Evolutionary conservation across 2,113 vertebrate genomes (phyloP).

Genomic region (Oriolus oriolus): DNA sequence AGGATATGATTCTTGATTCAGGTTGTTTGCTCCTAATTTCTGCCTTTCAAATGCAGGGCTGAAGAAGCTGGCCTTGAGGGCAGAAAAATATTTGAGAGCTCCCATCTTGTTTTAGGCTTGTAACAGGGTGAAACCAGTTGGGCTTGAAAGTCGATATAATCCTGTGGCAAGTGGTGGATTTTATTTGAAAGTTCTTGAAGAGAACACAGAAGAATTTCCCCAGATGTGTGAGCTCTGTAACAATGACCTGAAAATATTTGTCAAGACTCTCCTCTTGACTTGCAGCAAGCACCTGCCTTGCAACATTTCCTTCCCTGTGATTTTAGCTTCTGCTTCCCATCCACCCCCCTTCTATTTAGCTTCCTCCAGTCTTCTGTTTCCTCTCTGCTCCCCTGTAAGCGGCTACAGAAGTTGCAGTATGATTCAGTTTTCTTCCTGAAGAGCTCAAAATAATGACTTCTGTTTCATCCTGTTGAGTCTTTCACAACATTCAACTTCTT

Average conservation of each 20-base stretch:
- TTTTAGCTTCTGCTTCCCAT: slow-evolving; percentile 1
- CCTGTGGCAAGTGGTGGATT: neutral
- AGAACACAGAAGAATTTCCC: neutral
- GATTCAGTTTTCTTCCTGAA: slow-evolving; percentile 32
- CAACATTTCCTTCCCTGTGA: neutral
- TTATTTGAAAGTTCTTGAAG: neutral
- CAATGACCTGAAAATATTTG: neutral
- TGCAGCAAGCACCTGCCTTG: neutral
- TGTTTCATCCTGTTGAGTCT: neutral
- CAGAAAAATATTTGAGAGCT: neutral
- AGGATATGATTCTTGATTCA: neutral
- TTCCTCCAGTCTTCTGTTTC: neutral
- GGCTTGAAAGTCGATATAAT: neutral
- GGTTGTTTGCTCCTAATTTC: neutral
- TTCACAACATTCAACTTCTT: neutral
- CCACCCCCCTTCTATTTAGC: neutral
- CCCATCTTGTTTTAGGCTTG: neutral
- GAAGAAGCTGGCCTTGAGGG: neutral
- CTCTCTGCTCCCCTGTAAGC: neutral
- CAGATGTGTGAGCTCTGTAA: neutral
- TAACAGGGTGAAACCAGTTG: neutral
- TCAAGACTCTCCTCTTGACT: neutral
- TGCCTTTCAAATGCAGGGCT: neutral
- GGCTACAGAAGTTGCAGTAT: neutral
- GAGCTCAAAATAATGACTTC: neutral